phyloP scores from a whole-genome alignment of 2,113 vertebrate genomes.

The Corydoras sp. region DNA sequence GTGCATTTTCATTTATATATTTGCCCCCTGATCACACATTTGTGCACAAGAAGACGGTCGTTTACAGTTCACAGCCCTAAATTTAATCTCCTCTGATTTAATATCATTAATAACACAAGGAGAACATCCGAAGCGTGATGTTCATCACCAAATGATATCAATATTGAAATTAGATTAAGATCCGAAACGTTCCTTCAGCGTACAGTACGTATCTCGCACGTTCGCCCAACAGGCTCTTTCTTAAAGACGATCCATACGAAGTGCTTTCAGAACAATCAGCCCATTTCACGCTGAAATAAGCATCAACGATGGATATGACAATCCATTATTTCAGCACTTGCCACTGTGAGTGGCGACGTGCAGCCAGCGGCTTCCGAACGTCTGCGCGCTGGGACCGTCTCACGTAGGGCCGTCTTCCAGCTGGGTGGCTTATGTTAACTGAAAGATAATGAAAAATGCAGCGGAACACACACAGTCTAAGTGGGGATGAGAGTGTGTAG shows the following conservation, averaged over 20 bases:
- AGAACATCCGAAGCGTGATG: too few relatives aligned
- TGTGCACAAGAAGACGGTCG: too few relatives aligned
- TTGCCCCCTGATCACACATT: too few relatives aligned
- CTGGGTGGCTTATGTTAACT: constrained; percentile 58
- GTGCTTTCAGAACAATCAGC: constrained; percentile 44
- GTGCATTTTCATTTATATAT: too few relatives aligned
- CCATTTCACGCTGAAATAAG: constrained; percentile 52
- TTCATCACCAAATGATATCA: too few relatives aligned
- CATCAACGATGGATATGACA: constrained; percentile 52
- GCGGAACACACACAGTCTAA: constrained; percentile 41
- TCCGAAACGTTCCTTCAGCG: too few relatives aligned
- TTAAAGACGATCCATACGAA: not conserved
- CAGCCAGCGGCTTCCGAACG: constrained; percentile 47
- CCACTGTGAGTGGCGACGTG: constrained; percentile 50
- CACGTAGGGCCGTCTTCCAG: constrained; percentile 52
- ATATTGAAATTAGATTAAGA: too few relatives aligned
- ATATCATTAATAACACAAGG: too few relatives aligned
- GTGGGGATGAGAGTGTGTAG: constrained; percentile 22
- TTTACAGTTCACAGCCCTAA: too few relatives aligned
- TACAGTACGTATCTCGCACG: too few relatives aligned
- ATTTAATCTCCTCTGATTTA: too few relatives aligned
- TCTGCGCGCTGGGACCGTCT: constrained; percentile 49
- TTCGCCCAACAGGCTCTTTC: too few relatives aligned
- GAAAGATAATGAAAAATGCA: constrained; percentile 63
- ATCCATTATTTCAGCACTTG: constrained; percentile 52